These are phyloP conservation scores for Drosophila pseudoobscura DNA, from an alignment of 1,140 invertebrate genomes.

Conservation along the genomic window DNA sequence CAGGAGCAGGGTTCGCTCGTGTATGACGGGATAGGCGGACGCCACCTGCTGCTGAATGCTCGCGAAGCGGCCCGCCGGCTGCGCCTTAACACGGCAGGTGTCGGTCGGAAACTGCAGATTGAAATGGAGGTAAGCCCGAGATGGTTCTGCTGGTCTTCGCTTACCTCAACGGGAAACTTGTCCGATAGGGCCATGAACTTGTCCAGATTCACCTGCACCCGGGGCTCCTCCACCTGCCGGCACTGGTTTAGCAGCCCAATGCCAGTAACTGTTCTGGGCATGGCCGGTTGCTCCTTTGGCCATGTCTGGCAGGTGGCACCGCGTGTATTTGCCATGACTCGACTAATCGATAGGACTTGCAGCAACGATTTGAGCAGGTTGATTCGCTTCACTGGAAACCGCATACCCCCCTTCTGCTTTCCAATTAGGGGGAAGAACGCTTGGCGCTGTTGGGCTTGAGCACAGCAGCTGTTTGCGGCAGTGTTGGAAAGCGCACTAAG, in stretches of 20 bases:
- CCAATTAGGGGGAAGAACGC: too few species aligned
- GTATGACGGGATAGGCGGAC: slow-evolving; percentile 75
- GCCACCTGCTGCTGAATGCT: slow-evolving; percentile 58
- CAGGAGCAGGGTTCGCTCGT: slow-evolving; percentile 57
- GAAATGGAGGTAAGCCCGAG: background rate
- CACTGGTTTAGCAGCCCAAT: slow-evolving; percentile 24
- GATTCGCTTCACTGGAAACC: background rate
- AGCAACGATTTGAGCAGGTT: background rate
- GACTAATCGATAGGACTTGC: background rate
- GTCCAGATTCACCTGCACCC: slow-evolving; percentile 9
- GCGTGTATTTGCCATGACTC: background rate
- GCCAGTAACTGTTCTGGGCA: slow-evolving; percentile 2
- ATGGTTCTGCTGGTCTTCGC: too few species aligned
- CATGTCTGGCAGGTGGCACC: background rate
- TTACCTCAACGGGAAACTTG: slow-evolving; percentile 31
- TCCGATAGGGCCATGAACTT: slow-evolving; percentile 38
- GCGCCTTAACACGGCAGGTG: slow-evolving; percentile 50
- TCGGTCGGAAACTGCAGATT: slow-evolving; percentile 22
- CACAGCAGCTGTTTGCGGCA: too few species aligned
- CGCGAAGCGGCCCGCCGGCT: slow-evolving; percentile 39
- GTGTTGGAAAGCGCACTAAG: too few species aligned
- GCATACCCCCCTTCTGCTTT: too few species aligned
- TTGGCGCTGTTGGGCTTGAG: too few species aligned
- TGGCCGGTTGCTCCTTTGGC: background rate
- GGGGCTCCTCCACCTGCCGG: slow-evolving; percentile 22